Evolutionary conservation across 2,888 invertebrate genomes (phyloP).

Genomic region (Petrolisthes cinctipes): DNA sequence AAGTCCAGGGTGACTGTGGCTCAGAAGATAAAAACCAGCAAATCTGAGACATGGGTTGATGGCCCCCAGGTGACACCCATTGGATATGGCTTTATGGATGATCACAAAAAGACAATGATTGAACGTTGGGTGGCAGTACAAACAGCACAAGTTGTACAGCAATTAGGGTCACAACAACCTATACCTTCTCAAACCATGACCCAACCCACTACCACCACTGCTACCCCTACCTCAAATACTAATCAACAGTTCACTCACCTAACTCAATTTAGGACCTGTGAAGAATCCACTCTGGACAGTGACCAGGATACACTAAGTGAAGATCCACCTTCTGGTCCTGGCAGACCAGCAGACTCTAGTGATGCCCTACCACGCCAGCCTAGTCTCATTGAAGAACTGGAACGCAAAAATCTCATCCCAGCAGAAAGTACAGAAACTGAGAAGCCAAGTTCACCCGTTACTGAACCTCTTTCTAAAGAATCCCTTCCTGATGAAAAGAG

Average conservation of each 20-base stretch:
- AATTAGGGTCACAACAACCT: conserved; percentile 70
- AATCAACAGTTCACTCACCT: conserved; percentile 72
- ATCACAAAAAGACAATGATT: conserved; percentile 92
- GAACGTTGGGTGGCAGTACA: conserved; percentile 93
- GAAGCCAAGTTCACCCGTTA: conserved; percentile 36
- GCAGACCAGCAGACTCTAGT: conserved; percentile 39
- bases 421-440: conserved; percentile 42
- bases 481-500: conserved; percentile 49
- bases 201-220: conserved; percentile 70
- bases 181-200: conserved; percentile 61
- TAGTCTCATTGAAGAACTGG: conserved; percentile 63
- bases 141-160: conserved; percentile 72
- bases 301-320: conserved; percentile 65
- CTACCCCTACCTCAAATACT: conserved; percentile 69
- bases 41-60: conserved; percentile 92
- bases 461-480: conserved; percentile 34
- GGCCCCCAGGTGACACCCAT: conserved; percentile 76
- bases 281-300: conserved; percentile 63
- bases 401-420: conserved; percentile 63
- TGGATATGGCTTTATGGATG: conserved; percentile 91
- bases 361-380: conserved; percentile 51
- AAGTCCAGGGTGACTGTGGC: conserved; percentile 74
- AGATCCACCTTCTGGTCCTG: conserved; percentile 59
- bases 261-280: conserved; percentile 62
- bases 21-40: conserved; percentile 76